A percentile compares a stretch with the other conserved stretches of the same genome.
These are phyloP conservation scores for Drosophila paulistorum DNA, from an alignment of 1,140 invertebrate species.

Conservation along the genomic window DNA sequence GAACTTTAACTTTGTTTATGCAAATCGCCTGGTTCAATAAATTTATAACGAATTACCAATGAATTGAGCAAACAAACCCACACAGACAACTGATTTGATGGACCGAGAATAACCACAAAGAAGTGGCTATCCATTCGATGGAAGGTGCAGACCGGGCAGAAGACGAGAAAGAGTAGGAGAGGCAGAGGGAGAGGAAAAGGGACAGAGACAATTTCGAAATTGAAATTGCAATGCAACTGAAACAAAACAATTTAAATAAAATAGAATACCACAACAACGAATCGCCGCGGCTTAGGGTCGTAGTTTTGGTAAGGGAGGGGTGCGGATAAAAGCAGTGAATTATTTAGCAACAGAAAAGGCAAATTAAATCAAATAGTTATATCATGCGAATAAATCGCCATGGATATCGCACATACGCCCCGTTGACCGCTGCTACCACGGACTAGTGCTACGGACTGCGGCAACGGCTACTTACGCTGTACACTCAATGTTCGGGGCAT, in stretches of 20 bases:
- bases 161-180: neutral
- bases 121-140: conserved; percentile 15
- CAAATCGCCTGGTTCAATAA: conserved; percentile 49
- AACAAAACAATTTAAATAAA: conserved; percentile 80
- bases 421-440: conserved; percentile 47
- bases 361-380: conserved; percentile 82
- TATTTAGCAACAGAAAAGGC: conserved; percentile 47
- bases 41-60: conserved; percentile 66
- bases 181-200: conserved; percentile 15
- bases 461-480: conserved; percentile 63
- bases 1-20: conserved; percentile 42
- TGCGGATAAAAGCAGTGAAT: conserved; percentile 42
- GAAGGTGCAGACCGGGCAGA: neutral
- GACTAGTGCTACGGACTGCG: neutral
- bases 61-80: conserved; percentile 63
- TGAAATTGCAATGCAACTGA: conserved; percentile 69
- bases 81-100: conserved; percentile 42
- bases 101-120: neutral
- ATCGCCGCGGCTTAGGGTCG: conserved; percentile 22
- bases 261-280: conserved; percentile 55
- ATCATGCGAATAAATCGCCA: conserved; percentile 78
- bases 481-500: conserved; percentile 57
- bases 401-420: conserved; percentile 78
- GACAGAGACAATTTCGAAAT: conserved; percentile 61
- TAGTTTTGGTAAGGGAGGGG: neutral